phyloP scores from a whole-genome alignment of 2,888 invertebrate species.

The Stenurella melanura region DNA sequence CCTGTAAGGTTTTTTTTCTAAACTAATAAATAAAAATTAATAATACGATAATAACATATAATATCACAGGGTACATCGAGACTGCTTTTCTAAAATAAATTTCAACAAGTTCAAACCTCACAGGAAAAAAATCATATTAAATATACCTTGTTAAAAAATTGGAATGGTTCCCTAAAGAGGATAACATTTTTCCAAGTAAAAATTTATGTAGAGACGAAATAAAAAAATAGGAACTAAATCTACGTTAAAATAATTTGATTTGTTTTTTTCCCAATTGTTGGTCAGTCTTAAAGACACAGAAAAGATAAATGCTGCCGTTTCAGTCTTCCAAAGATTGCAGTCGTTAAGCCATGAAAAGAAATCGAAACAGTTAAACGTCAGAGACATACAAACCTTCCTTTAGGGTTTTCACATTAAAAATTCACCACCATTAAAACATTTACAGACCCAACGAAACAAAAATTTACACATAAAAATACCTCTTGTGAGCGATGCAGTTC shows the following conservation, averaged over 20 bases:
- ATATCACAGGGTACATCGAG: slow-evolving; percentile 50
- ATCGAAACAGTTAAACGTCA: neutral
- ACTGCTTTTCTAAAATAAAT: slow-evolving; percentile 31
- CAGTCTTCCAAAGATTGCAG: slow-evolving; percentile 29
- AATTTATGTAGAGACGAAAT: neutral
- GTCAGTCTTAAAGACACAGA: slow-evolving; percentile 30
- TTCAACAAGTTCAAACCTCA: slow-evolving; percentile 22
- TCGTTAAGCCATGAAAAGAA: neutral
- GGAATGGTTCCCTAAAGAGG: slow-evolving; percentile 33
- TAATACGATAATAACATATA: slow-evolving; percentile 34
- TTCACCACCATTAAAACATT: neutral
- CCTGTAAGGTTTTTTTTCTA: slow-evolving; percentile 34
- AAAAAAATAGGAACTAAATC: slow-evolving; percentile 10
- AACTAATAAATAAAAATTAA: slow-evolving; percentile 39
- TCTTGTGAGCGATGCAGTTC: neutral
- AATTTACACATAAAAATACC: slow-evolving; percentile 4
- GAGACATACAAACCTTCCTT: neutral
- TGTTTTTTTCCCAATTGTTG: neutral
- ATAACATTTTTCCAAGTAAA: slow-evolving; percentile 15
- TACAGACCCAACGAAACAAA: neutral
- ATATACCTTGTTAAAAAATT: slow-evolving; percentile 23
- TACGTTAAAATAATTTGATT: slow-evolving; percentile 15
- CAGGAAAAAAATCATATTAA: slow-evolving; percentile 29
- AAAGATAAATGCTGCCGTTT: slow-evolving; percentile 31
- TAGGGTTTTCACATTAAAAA: slow-evolving; percentile 11